These are phyloP conservation scores for Ceratotherium simum DNA, from an alignment of 2,113 vertebrate species.

Conservation along the genomic window DNA sequence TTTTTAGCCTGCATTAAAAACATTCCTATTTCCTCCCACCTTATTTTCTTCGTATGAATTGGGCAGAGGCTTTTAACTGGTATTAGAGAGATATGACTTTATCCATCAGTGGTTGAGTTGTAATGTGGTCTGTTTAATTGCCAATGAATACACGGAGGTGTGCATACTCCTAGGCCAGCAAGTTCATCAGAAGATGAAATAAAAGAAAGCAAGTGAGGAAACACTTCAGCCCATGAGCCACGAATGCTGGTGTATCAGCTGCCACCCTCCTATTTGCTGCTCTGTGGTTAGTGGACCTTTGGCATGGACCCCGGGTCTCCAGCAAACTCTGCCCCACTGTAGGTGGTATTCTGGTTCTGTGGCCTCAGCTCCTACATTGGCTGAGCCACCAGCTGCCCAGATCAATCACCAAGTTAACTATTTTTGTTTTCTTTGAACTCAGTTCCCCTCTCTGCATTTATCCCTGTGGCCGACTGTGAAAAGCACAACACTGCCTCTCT, in stretches of 20 bases:
- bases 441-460: background rate
- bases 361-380: background rate
- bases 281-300: accelerated
- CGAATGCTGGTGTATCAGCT: accelerated
- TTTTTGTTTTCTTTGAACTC: background rate
- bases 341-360: accelerated
- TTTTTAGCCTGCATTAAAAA: background rate
- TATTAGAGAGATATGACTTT: background rate
- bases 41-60: background rate
- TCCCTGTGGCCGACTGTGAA: background rate
- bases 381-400: background rate
- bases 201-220: background rate
- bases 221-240: accelerated
- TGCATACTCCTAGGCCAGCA: background rate
- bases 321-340: background rate
- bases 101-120: accelerated
- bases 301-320: accelerated
- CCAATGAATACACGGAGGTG: background rate
- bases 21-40: background rate
- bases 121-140: background rate
- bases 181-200: background rate
- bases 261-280: background rate
- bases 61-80: background rate
- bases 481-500: background rate
- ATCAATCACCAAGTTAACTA: background rate